A percentile compares a stretch with the other conserved stretches of the same genome.
Evolutionary conservation across 2,888 invertebrate species (phyloP).

Genomic region (Neuroscelio doddi): DNA sequence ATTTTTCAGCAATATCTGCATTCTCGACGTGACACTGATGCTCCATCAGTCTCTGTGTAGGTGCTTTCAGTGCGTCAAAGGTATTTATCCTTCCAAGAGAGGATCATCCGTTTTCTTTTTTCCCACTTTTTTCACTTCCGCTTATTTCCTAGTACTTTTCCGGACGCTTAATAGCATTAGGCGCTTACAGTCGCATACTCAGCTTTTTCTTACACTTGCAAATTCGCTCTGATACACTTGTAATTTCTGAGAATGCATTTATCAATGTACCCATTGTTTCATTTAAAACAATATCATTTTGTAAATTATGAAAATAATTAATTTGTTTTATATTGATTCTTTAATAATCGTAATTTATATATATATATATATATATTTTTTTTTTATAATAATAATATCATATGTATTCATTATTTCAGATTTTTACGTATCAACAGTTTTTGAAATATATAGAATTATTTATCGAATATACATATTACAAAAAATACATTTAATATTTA

Average conservation of each 20-base stretch:
- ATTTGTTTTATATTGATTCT: no score
- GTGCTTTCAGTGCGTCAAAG: conserved; percentile 26
- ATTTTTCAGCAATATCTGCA: conserved; percentile 11
- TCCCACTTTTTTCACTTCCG: conserved; percentile 13
- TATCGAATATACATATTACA: no score
- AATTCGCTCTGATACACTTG: conserved; percentile 32
- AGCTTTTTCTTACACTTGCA: conserved; percentile 44
- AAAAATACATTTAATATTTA: no score
- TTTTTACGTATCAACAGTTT: no score
- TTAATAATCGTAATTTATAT: no score
- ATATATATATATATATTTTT: no score
- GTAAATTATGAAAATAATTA: no score
- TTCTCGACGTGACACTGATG: background rate
- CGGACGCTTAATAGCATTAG: conserved; percentile 51
- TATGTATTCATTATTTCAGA: no score
- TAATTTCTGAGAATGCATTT: conserved; percentile 34
- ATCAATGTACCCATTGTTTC: no score
- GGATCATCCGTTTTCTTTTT: conserved; percentile 17
- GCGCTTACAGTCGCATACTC: conserved; percentile 48
- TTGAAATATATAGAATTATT: no score
- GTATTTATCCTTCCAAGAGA: conserved; percentile 27
- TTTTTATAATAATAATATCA: no score
- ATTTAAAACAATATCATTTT: no score
- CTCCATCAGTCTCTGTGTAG: conserved; percentile 17
- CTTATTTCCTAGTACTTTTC: conserved; percentile 20